Base-by-base conservation (phyloP, 1,140 invertebrate genomes). In the Protaetia brevitarsis region DNA sequence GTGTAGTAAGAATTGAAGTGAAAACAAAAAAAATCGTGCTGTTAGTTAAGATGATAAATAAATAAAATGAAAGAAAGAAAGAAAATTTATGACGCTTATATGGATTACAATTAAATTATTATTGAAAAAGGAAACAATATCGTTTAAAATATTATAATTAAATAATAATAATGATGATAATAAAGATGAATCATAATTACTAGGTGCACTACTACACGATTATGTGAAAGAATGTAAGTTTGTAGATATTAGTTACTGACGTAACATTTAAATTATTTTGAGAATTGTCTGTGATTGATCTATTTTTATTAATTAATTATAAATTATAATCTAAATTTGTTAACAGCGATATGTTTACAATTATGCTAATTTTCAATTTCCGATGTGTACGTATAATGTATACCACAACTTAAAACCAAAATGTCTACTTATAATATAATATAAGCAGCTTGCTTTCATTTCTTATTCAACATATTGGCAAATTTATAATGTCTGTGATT, bases 281-380 rank as follows among this genome's bases (percentile, higher is more conserved):
- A 62, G 65, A 66, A 66, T 66, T 66, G 57, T 66, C 65, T 66
- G 65, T 66, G 65, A 66, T 66, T 66, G 29, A 66, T 57, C 60
- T 66, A 66, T 63, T 66, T 59, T 66, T 66, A 63, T 66, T 66
- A 66, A 59, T 66, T 66, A 66, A 66, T 66, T 63, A 60, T 66
- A 59, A 66, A 64, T 62, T 62, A 34, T n/a, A 36, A 23, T 36
- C 60, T 36, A 62, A 62, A 62, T 62, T 62, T 62, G 34, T 36
- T 62, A 29, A 11, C 19, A 30, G 3, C 19, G n/a, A 13, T 29
- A 27, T 19, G 27, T 60, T 56, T 56, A 56, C 26, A 56, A 56
- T 13, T 3, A 56, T 56, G 16, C 23, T 13, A 27, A 23, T 5
- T 31, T 5, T 31, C 5, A n/a, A n/a, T n/a, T n/a, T n/a, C 11